Conservation (phyloP, 2,113 vertebrate genomes). For the Microtus oregoni region DNA sequence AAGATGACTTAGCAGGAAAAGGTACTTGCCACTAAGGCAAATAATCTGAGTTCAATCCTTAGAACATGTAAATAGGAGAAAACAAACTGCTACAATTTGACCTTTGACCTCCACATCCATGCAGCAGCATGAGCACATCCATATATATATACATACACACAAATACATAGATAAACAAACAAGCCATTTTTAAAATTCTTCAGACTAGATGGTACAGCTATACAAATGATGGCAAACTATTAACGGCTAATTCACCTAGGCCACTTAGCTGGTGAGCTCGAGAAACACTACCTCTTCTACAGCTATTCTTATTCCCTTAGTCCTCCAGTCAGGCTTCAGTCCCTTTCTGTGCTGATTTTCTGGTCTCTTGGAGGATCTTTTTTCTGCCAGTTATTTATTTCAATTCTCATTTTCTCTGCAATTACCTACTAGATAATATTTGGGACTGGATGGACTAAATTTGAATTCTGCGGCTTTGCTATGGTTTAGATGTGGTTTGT, state of each 20-base stretch:
- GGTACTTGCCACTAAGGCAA: neutral
- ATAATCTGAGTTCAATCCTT: neutral
- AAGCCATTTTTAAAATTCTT: neutral
- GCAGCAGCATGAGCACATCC: neutral
- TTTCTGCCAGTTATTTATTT: neutral
- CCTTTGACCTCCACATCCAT: neutral
- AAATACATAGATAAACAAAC: rapidly evolving
- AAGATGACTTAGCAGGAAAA: neutral
- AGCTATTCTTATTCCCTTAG: neutral
- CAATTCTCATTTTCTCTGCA: neutral
- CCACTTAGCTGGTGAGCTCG: too few relatives aligned
- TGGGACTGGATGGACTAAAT: neutral
- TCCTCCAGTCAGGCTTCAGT: neutral
- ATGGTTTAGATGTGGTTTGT: neutral
- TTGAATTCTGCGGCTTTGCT: neutral
- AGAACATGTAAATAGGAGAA: neutral
- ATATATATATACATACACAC: neutral
- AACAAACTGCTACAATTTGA: neutral
- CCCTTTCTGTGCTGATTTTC: neutral
- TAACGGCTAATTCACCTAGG: neutral
- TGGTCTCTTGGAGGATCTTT: neutral
- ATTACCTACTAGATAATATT: neutral
- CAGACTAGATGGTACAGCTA: rapidly evolving
- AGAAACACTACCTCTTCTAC: neutral
- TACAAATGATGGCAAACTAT: neutral